Evolutionary conservation across 1,140 invertebrate species (phyloP).

Genomic region (Druon quercuslanigerum): DNA sequence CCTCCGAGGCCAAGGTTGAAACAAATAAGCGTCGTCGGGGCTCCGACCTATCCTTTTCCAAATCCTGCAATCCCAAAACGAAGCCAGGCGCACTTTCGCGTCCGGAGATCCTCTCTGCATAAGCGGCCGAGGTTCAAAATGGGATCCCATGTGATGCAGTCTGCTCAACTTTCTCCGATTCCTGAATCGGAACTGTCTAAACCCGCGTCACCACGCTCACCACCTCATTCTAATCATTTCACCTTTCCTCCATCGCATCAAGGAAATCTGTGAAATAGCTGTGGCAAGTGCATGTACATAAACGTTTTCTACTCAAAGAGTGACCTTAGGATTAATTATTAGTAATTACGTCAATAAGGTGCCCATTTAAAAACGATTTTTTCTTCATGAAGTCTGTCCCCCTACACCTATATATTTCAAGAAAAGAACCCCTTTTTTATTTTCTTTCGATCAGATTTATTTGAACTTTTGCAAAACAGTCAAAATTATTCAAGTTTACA

Average conservation of each 20-base stretch:
- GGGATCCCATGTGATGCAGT: constrained; percentile 69
- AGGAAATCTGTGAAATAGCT: not conserved
- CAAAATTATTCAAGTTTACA: too few relatives aligned
- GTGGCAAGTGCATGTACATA: not conserved
- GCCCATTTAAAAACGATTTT: too few relatives aligned
- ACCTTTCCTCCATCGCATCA: constrained; percentile 59
- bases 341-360: not conserved
- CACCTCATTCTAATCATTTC: constrained; percentile 67
- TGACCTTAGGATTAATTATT: not conserved
- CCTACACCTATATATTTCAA: too few relatives aligned
- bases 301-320: not conserved
- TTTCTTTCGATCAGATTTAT: too few relatives aligned
- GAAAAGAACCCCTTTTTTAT: too few relatives aligned
- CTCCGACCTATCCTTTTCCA: constrained; percentile 29
- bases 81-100: constrained; percentile 59
- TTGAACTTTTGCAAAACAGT: too few relatives aligned
- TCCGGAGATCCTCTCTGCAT: constrained; percentile 58
- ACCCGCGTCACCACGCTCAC: constrained; percentile 80
- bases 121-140: constrained; percentile 69
- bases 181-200: constrained; percentile 85
- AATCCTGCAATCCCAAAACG: constrained; percentile 54
- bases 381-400: too few relatives aligned
- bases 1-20: constrained; percentile 73
- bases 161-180: constrained; percentile 81
- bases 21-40: constrained; percentile 58